Evolutionary conservation across 64 coral and sea anemone species (phyloP).

Genomic region (Anthopleura sola): DNA sequence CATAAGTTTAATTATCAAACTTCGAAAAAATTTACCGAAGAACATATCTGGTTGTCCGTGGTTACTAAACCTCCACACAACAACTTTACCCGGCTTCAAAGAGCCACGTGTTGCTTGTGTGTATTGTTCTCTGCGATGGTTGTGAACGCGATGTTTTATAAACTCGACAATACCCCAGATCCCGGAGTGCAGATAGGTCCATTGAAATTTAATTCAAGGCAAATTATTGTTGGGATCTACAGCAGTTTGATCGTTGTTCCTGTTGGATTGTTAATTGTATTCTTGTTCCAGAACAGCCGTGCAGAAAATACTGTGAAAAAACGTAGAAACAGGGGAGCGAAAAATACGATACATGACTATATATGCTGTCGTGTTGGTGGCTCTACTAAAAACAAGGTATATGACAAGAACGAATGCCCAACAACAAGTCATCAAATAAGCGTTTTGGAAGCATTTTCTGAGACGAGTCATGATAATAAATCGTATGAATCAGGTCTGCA

Average conservation of each 20-base stretch:
- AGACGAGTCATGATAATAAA: background rate
- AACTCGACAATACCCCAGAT: background rate
- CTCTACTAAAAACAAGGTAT: background rate
- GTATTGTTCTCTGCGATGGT: conserved; percentile 70
- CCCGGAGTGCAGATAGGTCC: conserved; percentile 61
- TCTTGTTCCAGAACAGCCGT: conserved; percentile 53
- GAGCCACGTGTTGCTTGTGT: conserved; percentile 72
- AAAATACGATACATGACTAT: background rate
- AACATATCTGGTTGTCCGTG: conserved; percentile 83
- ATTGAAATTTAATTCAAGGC: conserved; percentile 67
- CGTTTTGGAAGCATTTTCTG: background rate
- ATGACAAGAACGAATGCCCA: background rate
- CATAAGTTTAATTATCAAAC: conserved; percentile 48
- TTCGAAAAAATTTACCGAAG: conserved; percentile 53
- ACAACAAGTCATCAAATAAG: background rate
- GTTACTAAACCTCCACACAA: conserved; percentile 53
- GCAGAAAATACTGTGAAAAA: background rate
- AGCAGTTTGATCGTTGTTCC: conserved; percentile 57
- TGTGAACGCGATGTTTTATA: conserved; percentile 69
- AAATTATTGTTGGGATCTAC: conserved; percentile 34
- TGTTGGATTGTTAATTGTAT: conserved; percentile 40
- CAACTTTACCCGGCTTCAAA: conserved; percentile 69
- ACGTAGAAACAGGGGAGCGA: background rate
- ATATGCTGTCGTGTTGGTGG: background rate
- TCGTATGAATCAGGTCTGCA: background rate